Conservation (phyloP, 2,797 vertebrate genomes). For the Pangasius krempfi region DNA sequence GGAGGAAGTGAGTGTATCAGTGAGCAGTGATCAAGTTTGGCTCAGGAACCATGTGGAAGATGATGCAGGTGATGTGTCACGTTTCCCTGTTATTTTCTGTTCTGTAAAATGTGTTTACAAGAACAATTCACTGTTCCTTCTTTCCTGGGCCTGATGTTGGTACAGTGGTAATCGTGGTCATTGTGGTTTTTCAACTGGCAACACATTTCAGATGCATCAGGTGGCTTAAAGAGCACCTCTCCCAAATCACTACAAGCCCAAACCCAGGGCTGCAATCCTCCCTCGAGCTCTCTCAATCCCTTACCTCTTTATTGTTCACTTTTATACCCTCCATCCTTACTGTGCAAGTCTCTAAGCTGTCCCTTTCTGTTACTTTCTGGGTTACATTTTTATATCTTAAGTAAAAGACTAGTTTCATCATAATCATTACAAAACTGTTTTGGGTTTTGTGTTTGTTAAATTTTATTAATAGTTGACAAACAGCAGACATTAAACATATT, state of each 20-base stretch:
- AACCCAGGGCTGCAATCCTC: neutral
- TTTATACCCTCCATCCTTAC: neutral
- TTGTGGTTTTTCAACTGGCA: neutral
- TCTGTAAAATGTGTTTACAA: neutral
- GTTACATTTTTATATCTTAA: neutral
- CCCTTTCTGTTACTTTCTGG: neutral
- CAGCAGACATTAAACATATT: too few species aligned
- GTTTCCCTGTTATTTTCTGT: neutral
- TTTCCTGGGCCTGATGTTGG: neutral
- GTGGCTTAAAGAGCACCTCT: neutral
- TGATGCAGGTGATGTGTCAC: constrained; percentile 73
- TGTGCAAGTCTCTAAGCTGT: neutral
- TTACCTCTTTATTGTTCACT: neutral
- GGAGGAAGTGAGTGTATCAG: constrained; percentile 86
- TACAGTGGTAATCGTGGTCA: neutral
- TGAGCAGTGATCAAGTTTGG: constrained; percentile 81
- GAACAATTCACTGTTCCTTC: neutral
- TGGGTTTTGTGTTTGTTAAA: too few species aligned
- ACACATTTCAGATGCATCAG: neutral
- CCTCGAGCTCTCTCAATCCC: neutral
- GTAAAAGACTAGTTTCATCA: neutral
- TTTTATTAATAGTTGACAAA: too few species aligned
- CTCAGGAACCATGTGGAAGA: constrained; percentile 88
- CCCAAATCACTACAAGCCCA: neutral
- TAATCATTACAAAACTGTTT: neutral